phyloP scores from a whole-genome alignment of 1,140 invertebrate genomes.

The Drosophila dunni region DNA sequence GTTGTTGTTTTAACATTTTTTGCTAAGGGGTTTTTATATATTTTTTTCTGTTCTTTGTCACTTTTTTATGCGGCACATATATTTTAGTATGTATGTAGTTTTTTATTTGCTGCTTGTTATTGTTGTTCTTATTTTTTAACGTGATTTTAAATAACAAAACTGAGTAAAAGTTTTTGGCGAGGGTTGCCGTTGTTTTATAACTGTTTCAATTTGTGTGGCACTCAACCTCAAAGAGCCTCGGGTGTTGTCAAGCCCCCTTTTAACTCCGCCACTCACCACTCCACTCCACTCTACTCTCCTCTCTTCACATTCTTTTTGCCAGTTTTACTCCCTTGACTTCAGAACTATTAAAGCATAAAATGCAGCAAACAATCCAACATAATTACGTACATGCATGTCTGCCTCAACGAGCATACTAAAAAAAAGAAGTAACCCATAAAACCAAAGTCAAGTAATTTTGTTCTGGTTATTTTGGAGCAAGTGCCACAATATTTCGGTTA shows the following conservation, averaged over 20 bases:
- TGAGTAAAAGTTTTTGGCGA: constrained; percentile 39
- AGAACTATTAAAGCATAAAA: constrained; percentile 73
- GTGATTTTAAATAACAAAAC: constrained; percentile 66
- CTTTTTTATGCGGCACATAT: constrained; percentile 3
- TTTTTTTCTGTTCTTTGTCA: background rate
- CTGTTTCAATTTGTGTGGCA: constrained; percentile 54
- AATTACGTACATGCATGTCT: constrained; percentile 48
- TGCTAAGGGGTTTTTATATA: constrained; percentile 27
- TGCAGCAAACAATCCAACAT: constrained; percentile 37
- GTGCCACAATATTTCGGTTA: constrained; percentile 16
- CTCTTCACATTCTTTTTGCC: background rate
- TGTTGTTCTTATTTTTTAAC: constrained; percentile 60
- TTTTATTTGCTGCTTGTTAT: constrained; percentile 64
- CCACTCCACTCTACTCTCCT: background rate
- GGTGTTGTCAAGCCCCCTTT: too few species aligned
- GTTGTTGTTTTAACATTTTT: constrained; percentile 28
- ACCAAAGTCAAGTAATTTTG: constrained; percentile 17
- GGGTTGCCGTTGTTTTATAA: constrained; percentile 45
- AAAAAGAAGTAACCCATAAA: constrained; percentile 27
- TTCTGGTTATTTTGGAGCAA: background rate
- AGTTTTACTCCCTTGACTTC: background rate
- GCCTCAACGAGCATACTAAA: constrained; percentile 6
- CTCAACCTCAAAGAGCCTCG: constrained; percentile 8
- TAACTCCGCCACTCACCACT: background rate
- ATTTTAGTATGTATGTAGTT: constrained; percentile 41